Conservation (phyloP, 2,113 vertebrate species). For the Miniopterus natalensis region DNA sequence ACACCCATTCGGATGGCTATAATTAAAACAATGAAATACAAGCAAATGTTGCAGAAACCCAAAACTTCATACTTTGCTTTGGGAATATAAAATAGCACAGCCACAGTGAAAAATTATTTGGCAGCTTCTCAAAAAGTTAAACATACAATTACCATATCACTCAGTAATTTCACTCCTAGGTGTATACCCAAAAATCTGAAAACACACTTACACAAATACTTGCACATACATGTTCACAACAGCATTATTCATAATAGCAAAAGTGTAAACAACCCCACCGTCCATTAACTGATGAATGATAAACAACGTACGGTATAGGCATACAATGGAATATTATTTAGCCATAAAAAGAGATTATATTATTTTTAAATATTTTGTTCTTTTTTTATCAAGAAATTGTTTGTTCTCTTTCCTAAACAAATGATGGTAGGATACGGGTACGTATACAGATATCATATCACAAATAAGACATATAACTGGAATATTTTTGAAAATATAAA, state of each 20-base stretch:
- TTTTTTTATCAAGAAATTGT: neutral
- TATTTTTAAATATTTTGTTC: neutral
- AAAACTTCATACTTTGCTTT: neutral
- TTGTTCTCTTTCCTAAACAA: neutral
- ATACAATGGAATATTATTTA: neutral
- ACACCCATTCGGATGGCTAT: neutral
- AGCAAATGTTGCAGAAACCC: neutral
- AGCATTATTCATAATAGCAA: neutral
- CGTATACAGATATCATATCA: neutral
- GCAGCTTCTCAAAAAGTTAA: neutral
- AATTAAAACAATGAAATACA: neutral
- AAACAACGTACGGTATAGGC: neutral
- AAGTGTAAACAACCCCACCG: neutral
- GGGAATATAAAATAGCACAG: neutral
- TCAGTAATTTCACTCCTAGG: neutral
- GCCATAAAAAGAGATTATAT: neutral
- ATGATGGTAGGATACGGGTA: neutral
- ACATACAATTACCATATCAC: neutral
- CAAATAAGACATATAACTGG: neutral
- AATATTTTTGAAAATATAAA: neutral
- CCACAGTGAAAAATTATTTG: neutral
- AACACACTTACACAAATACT: neutral
- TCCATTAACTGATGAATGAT: neutral
- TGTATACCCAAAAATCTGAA: neutral
- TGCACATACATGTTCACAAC: neutral